These are phyloP conservation scores for Eupithecia dodoneata DNA, from an alignment of 2,888 invertebrate genomes.

Conservation along the genomic window DNA sequence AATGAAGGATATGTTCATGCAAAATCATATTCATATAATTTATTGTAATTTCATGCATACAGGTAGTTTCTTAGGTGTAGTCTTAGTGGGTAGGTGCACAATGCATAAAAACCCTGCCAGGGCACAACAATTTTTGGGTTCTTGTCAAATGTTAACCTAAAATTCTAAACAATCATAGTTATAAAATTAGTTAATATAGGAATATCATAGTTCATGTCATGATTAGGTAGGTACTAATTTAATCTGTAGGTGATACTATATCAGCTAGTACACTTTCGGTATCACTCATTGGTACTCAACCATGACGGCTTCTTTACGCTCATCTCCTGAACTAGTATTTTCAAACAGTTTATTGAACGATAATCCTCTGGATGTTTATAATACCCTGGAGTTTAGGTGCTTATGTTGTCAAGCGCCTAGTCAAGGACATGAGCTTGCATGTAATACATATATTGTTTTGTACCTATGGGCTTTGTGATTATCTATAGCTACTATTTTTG, in stretches of 20 bases:
- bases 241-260: too few relatives aligned
- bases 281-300: background rate
- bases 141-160: too few relatives aligned
- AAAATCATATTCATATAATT: background rate
- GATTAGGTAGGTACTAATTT: too few relatives aligned
- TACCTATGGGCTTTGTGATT: background rate
- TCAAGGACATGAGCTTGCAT: background rate
- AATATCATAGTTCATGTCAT: too few relatives aligned
- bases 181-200: too few relatives aligned
- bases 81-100: too few relatives aligned
- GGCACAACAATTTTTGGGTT: too few relatives aligned
- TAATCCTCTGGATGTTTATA: slow-evolving; percentile 10
- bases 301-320: background rate
- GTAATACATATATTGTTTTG: background rate
- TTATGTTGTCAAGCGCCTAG: background rate
- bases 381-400: background rate
- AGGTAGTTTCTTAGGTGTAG: too few relatives aligned
- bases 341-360: slow-evolving; percentile 28
- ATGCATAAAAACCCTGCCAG: too few relatives aligned
- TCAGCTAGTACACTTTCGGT: too few relatives aligned
- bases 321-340: slow-evolving; percentile 9
- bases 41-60: too few relatives aligned
- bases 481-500: background rate
- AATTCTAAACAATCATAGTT: too few relatives aligned
- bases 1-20: background rate